Conservation (phyloP, 2,797 vertebrate genomes). For the Halcyon chelicuti region DNA sequence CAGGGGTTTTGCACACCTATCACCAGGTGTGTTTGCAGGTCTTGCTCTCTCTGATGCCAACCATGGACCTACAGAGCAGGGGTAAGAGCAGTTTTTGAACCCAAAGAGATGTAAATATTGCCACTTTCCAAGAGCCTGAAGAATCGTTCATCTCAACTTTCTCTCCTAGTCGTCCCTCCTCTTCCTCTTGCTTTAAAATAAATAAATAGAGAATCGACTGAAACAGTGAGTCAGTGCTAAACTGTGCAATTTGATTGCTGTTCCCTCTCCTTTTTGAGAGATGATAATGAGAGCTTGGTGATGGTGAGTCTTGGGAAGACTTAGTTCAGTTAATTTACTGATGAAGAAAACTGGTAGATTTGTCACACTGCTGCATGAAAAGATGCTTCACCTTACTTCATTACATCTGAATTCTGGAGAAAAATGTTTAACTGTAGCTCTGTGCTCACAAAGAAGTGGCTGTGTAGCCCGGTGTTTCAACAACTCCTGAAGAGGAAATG, state of each 20-base stretch:
- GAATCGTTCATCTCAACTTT: not conserved
- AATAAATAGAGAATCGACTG: not conserved
- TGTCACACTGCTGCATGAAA: not conserved
- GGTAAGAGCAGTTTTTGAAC: not conserved
- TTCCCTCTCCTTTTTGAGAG: not conserved
- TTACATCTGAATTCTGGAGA: not conserved
- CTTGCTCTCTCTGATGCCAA: not conserved
- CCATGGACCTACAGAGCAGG: not conserved
- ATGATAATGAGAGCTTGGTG: not conserved
- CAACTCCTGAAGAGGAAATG: not conserved
- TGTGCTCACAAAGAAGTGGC: not conserved
- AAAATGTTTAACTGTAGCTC: not conserved
- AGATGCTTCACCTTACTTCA: not conserved
- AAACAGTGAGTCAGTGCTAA: not conserved
- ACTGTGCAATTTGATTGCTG: not conserved
- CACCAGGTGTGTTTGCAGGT: not conserved
- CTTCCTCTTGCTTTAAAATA: not conserved
- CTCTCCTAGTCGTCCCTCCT: not conserved
- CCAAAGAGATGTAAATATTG: not conserved
- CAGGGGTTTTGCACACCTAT: not conserved
- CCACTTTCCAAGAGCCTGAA: not conserved
- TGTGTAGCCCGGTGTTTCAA: not conserved
- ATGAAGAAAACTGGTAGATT: not conserved
- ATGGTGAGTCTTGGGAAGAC: not conserved
- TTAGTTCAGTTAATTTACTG: not conserved